phyloP scores from a whole-genome alignment of 2,797 vertebrate genomes.

The Enteromius treurensis region DNA sequence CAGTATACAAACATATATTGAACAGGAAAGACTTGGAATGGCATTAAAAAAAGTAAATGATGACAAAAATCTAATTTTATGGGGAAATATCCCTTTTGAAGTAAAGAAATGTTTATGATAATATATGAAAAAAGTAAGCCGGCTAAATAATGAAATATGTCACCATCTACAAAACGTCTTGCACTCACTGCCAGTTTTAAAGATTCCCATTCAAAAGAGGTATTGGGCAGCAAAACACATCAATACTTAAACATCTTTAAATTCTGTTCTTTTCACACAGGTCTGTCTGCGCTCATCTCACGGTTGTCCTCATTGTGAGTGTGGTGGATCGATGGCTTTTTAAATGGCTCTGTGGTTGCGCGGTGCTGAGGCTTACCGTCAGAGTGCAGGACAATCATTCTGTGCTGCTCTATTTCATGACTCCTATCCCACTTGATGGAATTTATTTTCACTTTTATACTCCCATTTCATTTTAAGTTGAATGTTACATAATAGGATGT shows the following conservation, averaged over 20 bases:
- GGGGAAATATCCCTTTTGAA: neutral
- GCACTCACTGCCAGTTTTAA: neutral
- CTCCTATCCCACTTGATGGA: constrained; percentile 69
- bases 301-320: constrained; percentile 68
- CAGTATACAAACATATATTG: neutral
- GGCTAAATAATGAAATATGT: neutral
- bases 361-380: constrained; percentile 72
- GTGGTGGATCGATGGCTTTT: constrained; percentile 54
- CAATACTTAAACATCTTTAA: constrained; percentile 14
- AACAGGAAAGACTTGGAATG: neutral
- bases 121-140: neutral
- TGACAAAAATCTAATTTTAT: neutral
- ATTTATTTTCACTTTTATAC: constrained; percentile 68
- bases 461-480: constrained; percentile 65
- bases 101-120: neutral
- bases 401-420: constrained; percentile 76
- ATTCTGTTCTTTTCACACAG: constrained; percentile 62
- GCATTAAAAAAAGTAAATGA: neutral
- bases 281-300: constrained; percentile 62
- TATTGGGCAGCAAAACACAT: constrained; percentile 13
- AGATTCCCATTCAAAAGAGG: constrained; percentile 13
- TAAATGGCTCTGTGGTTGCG: constrained; percentile 61
- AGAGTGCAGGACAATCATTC: constrained; percentile 77
- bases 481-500: constrained; percentile 40
- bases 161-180: neutral